Base-by-base conservation (phyloP, 1,140 invertebrate species). In the Cylas formicarius region DNA sequence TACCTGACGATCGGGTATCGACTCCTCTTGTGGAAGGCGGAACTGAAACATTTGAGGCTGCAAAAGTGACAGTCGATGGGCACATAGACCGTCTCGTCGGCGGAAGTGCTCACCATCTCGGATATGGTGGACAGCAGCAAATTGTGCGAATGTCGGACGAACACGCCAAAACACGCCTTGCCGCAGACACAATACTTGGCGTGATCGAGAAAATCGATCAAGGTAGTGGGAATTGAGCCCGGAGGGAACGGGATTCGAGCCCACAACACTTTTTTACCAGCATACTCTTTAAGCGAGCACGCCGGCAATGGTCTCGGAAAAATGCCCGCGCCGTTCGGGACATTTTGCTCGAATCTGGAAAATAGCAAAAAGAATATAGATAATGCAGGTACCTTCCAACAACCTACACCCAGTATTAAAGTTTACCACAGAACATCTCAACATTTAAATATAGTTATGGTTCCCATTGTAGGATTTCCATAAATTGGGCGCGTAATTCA, bases 171-270 rank as follows among this genome's bases (percentile, higher is more conserved):
- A 49, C 76, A 77, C 26, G 77, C 66, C 44, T 59, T 66, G 10
- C 76, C 76, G 60, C 80, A 82, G 2, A 74, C 45, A 57, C 77
- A 82, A 60, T 72, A 76, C 46, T 72, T 70, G 3, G 77, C 74
- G 49, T 73, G 62, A 51, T 81, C 74, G 43, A 82, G 64, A 60
- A 73, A 77, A 24, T 71, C 58, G 1, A 79, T 72, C 21, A 82
- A 56, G 19, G 72, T 78, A 40, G 58, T 53, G 7, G 79, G 79
- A 53, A 82, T 71, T 14, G 68, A 67, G 43, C 72, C 72, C n/a
- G 70, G 60, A 48, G 72, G 67, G 62, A 80, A 81, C 17, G 60
- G 61, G 20, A 74, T 55, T 37, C 72, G 68, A 28, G 48, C 58
- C 2, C 54, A 55, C 13, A 72, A 20, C 13, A 58, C 50, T 32